Conservation (phyloP, 2,113 vertebrate genomes). For the Callospermophilus lateralis region DNA sequence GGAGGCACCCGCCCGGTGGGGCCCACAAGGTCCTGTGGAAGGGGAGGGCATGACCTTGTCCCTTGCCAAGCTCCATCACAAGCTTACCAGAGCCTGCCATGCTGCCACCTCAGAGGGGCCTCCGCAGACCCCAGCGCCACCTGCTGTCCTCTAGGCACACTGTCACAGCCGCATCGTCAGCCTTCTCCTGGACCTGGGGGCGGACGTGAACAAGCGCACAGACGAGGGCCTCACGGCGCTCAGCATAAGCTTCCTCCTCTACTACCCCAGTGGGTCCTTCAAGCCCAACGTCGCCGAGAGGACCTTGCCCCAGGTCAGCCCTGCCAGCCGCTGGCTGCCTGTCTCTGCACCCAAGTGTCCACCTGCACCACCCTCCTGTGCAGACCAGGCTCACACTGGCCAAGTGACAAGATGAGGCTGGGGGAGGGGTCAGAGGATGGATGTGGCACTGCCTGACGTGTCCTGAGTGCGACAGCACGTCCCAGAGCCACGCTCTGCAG, state of each 20-base stretch:
- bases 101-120: too few species aligned
- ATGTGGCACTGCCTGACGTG: too few species aligned
- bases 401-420: fast-evolving
- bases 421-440: fast-evolving
- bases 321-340: fast-evolving
- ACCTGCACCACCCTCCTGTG: not conserved
- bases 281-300: conserved; percentile 81
- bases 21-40: fast-evolving
- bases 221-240: conserved; percentile 91
- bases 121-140: too few species aligned
- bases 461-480: not conserved
- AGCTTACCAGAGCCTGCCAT: too few species aligned
- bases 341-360: not conserved
- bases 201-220: conserved; percentile 91
- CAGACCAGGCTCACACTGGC: not conserved
- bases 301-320: conserved; percentile 76
- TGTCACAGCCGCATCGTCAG: conserved; percentile 88
- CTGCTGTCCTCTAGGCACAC: conserved; percentile 85
- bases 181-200: conserved; percentile 92
- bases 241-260: conserved; percentile 89
- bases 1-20: not conserved
- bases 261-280: conserved; percentile 89
- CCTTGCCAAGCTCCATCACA: too few species aligned
- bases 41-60: fast-evolving
- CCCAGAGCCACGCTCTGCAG: too few species aligned